Conservation (phyloP, 2,888 invertebrate genomes). For the Ariolimax columbianus region DNA sequence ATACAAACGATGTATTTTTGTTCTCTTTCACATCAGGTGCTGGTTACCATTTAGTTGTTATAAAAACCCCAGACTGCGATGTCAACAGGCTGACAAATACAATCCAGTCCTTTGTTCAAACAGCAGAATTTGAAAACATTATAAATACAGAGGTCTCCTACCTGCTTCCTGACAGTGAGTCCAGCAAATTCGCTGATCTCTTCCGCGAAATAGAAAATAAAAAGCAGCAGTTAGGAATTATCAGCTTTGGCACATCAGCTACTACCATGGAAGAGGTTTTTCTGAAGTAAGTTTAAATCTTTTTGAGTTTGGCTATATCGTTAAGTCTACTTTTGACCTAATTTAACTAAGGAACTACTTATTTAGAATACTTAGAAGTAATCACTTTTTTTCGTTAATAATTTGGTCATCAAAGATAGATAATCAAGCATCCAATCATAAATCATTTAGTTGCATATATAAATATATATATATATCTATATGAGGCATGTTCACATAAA, state of each 20-base stretch:
- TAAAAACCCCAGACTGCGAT: slow-evolving; percentile 81
- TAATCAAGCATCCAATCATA: too few species aligned
- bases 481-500: too few species aligned
- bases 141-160: slow-evolving; percentile 75
- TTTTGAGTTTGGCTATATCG: too few species aligned
- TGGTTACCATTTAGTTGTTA: slow-evolving; percentile 88
- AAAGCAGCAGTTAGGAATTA: slow-evolving; percentile 82
- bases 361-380: too few species aligned
- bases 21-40: slow-evolving; percentile 81
- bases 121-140: slow-evolving; percentile 81
- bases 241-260: slow-evolving; percentile 89
- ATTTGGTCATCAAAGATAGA: too few species aligned
- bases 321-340: too few species aligned
- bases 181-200: slow-evolving; percentile 67
- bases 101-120: slow-evolving; percentile 84
- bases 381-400: too few species aligned
- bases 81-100: slow-evolving; percentile 81
- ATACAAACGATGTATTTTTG: neutral
- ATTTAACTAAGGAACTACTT: too few species aligned
- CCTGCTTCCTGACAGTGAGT: slow-evolving; percentile 72
- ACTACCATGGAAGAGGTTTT: slow-evolving; percentile 92
- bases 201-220: slow-evolving; percentile 70
- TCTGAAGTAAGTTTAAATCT: slow-evolving; percentile 68
- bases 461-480: too few species aligned
- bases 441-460: too few species aligned